These are phyloP conservation scores for Selenia dentaria DNA, from an alignment of 2,888 invertebrate genomes.

Conservation along the genomic window DNA sequence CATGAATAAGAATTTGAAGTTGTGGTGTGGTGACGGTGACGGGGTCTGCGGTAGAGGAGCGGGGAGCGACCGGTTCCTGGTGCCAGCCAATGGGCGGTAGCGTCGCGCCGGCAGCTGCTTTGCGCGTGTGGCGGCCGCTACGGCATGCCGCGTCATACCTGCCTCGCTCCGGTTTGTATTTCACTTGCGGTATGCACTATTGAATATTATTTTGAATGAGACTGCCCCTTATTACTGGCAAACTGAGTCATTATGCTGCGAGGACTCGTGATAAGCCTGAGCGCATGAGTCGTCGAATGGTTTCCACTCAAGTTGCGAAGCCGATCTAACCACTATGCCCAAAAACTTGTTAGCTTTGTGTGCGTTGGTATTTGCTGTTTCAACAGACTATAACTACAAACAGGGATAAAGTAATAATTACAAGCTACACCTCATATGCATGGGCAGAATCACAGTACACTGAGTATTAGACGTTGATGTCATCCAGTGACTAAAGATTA, in stretches of 20 bases:
- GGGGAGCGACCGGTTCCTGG: constrained; percentile 71
- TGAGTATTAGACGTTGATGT: constrained; percentile 34
- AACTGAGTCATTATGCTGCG: constrained; percentile 56
- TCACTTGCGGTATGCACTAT: constrained; percentile 62
- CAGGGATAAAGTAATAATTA: not conserved
- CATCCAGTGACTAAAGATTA: constrained; percentile 37
- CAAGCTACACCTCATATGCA: constrained; percentile 28
- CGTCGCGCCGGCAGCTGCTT: constrained; percentile 77
- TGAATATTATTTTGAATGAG: constrained; percentile 71
- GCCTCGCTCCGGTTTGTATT: constrained; percentile 60
- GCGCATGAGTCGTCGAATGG: too few species aligned
- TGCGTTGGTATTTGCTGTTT: constrained; percentile 46
- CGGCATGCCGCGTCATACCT: constrained; percentile 68
- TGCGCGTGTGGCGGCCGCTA: constrained; percentile 55
- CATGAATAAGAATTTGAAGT: constrained; percentile 83
- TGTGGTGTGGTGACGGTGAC: constrained; percentile 60
- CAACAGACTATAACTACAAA: constrained; percentile 15
- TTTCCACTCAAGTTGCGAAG: constrained; percentile 33
- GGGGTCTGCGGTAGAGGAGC: constrained; percentile 50
- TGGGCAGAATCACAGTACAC: constrained; percentile 23
- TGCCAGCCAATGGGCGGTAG: constrained; percentile 68
- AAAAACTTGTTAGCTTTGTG: constrained; percentile 29
- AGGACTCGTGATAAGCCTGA: constrained; percentile 42
- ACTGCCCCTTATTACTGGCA: constrained; percentile 55
- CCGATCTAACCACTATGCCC: constrained; percentile 13